Conservation (phyloP, 1,140 invertebrate genomes). For the Drosophila ironensis region DNA sequence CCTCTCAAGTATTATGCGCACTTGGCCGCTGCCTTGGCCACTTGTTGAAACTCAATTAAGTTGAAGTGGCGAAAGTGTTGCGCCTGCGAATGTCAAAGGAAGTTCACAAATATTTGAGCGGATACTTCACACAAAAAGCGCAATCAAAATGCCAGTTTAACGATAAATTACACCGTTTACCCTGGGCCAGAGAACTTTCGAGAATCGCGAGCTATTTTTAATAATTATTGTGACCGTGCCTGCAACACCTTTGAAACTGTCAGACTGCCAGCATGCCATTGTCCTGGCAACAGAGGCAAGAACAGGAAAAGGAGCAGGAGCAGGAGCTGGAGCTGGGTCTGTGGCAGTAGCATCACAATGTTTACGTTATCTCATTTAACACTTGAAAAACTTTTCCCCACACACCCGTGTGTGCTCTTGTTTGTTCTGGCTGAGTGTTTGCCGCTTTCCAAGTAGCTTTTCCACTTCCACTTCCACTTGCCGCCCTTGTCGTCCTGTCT, state of each 20-base stretch:
- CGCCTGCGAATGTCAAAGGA: conserved; percentile 47
- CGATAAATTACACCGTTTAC: conserved; percentile 55
- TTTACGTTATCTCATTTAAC: conserved; percentile 79
- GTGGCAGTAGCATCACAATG: conserved; percentile 34
- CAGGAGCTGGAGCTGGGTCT: background rate
- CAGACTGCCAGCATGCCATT: conserved; percentile 51
- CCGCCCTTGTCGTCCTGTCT: conserved; percentile 6
- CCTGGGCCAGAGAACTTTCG: conserved; percentile 44
- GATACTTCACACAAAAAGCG: conserved; percentile 44
- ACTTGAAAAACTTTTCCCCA: conserved; percentile 71
- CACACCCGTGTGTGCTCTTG: conserved; percentile 8
- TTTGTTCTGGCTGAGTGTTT: conserved; percentile 27
- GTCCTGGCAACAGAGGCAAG: conserved; percentile 17
- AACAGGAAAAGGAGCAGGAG: background rate
- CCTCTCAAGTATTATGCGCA: conserved; percentile 8
- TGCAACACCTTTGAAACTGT: conserved; percentile 10
- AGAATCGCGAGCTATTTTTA: conserved; percentile 55
- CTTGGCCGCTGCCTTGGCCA: conserved; percentile 16
- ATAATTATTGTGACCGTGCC: conserved; percentile 62
- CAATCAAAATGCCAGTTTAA: conserved; percentile 70
- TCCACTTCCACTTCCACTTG: background rate
- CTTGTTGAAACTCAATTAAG: conserved; percentile 72
- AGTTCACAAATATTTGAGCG: conserved; percentile 66
- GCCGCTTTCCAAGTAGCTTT: conserved; percentile 26
- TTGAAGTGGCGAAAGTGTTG: conserved; percentile 33